phyloP scores from a whole-genome alignment of 2,797 vertebrate genomes.

The Mergus octosetaceus region DNA sequence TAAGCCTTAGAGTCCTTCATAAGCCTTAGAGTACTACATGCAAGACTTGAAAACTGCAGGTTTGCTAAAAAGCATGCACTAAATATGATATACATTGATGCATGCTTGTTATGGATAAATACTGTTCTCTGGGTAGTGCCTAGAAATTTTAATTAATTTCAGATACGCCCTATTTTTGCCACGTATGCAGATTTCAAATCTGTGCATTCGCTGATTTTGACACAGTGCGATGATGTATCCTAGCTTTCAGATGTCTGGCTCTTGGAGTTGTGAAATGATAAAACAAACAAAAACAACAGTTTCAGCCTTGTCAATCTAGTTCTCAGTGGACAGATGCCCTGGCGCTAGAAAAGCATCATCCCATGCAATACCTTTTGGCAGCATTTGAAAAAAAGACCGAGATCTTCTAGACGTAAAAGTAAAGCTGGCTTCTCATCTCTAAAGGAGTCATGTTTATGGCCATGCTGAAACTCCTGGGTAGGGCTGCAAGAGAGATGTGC shows the following conservation, averaged over 20 bases:
- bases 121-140: not conserved
- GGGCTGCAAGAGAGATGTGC: not conserved
- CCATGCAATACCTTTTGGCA: conserved; percentile 1
- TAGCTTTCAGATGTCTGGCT: conserved; percentile 65
- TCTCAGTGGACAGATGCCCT: conserved; percentile 56
- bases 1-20: not conserved
- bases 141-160: conserved; percentile 51
- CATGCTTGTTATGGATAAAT: conserved; percentile 1
- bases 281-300: conserved; percentile 36
- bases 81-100: not conserved
- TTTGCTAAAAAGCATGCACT: not conserved
- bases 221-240: not conserved
- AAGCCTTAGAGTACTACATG: not conserved
- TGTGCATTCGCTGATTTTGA: conserved; percentile 37
- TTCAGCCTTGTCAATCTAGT: conserved; percentile 52
- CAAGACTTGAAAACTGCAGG: not conserved
- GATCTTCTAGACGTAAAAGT: not conserved
- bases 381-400: not conserved
- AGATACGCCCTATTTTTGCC: conserved; percentile 31
- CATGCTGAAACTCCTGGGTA: not conserved
- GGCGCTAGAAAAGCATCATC: not conserved
- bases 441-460: rapidly evolving
- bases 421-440: not conserved
- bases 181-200: conserved; percentile 65
- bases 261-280: conserved; percentile 39